Base-by-base conservation (phyloP, 1,140 invertebrate genomes). In the Drosophila seguyi region DNA sequence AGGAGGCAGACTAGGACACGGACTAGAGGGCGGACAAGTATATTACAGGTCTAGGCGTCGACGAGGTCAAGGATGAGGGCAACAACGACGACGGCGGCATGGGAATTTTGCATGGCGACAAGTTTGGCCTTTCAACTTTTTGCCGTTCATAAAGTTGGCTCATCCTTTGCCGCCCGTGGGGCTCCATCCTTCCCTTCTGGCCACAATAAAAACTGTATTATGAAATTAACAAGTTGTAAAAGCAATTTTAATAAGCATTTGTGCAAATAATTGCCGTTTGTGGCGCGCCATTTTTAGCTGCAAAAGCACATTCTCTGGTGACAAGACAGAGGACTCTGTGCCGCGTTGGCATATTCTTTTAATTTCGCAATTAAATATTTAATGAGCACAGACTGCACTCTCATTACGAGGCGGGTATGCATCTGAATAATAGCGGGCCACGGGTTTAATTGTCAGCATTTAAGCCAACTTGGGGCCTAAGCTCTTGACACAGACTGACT, bases 351-450 rank as follows among this genome's bases (percentile, higher is more conserved):
- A 84, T 63, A 87, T 84, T 87, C 84, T 84, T 81, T 84, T 87
- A 81, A 87, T 87, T 87, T 86, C 53, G 63, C 76, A 79, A 87
- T 87, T 87, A 88, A 87, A 87, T 87, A 87, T 87, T 87, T 87
- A 87, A 87, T 88, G 83, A 88, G 83, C 53, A 56, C 53, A 56
- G 39, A 56, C 20, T 56, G 55, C 65, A 75, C 67, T 66, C 68
- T 82, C 82, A 77, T 82, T 82, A 75, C 6, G 44, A 31, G 20
- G 20, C 13, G 52, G 3, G 16, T 7, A 29, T 75, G n/a, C 52
- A 75, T 79, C 55, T 84, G 80, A 83, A 79, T 79, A 83, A 81
- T 80, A 76, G 79, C 60, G 60, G n/a, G 52, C 38, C 29, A 16
- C 25, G 10, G 27, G 29, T 27, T 41, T 71, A 71, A 67, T 47